Base-by-base conservation (phyloP, 2,888 invertebrate species). In the Drosophila mayaguana region DNA sequence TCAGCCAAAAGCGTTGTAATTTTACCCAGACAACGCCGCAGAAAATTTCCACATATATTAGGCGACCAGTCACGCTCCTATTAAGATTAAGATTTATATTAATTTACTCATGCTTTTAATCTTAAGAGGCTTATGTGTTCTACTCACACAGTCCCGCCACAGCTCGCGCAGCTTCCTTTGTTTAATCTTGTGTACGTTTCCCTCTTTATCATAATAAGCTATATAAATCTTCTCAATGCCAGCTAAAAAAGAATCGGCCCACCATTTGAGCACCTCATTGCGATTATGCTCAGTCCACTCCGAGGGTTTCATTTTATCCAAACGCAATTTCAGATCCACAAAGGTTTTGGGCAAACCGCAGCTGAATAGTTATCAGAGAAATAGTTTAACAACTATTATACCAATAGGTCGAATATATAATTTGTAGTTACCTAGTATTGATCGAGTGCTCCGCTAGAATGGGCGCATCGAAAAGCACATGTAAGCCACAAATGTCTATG, bases 401-500 rank as follows among this genome's bases (percentile, higher is more conserved):
- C 6, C 2, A 14, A 20, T 16, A 16, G 9, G 20, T 14, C 0
- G 12, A 7, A 9, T 18, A 18, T 14, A 5, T 3, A 7, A 12
- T 9, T 36, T 20, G n/a, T 9, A 69, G 68, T 72, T 20, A 80
- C 78, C 11, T 50, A 8, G 9, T 9, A 25, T 48, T 51, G 2
- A 34, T 3, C 5, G 2, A 9, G 0, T n/a, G 4, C n/a, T 73
- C 54, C n/a, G 62, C 77, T 1, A 81, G 1, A 1, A 87, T 25
- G 2, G 84, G 89, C 1, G 84, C 81, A 70, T 89, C 77, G 16
- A 77, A 84, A 0, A 84, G 0, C 1, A 87, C 22, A 2, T 40
- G 20, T 0, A 25, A 16, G 6, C 75, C 81, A 20, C 18, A 18
- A 1, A 89, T 42, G 0, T 36, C 9, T 2, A 63, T 57, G 0